Evolutionary conservation across 2,797 vertebrate genomes (phyloP).

Genomic region (Macropodus opercularis): DNA sequence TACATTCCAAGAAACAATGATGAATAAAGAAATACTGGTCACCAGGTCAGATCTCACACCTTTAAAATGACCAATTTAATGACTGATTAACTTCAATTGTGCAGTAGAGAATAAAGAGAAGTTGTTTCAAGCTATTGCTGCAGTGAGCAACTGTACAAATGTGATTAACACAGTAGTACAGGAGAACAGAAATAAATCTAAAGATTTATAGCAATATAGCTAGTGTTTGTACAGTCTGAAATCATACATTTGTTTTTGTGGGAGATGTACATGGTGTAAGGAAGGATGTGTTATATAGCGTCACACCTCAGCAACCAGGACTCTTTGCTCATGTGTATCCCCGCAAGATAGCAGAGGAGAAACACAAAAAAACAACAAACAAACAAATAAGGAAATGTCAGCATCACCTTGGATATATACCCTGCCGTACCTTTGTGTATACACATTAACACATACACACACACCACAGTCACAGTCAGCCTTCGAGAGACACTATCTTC

Average conservation of each 20-base stretch:
- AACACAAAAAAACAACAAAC: conserved; percentile 41
- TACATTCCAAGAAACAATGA: too few species aligned
- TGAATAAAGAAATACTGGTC: too few species aligned
- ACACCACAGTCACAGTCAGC: conserved; percentile 22
- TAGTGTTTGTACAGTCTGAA: conserved; percentile 3
- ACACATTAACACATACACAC: conserved; percentile 29
- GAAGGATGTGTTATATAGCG: conserved; percentile 44
- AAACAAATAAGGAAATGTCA: conserved; percentile 75
- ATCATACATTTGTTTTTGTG: conserved; percentile 30
- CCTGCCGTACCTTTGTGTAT: conserved; percentile 40
- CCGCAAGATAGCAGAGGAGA: conserved; percentile 68
- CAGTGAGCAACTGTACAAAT: background rate
- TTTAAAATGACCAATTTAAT: too few species aligned
- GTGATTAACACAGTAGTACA: too few species aligned
- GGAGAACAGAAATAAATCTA: too few species aligned
- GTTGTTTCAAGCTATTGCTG: too few species aligned
- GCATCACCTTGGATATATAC: conserved; percentile 58
- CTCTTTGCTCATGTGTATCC: conserved; percentile 61
- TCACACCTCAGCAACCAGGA: conserved; percentile 65
- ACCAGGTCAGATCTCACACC: too few species aligned
- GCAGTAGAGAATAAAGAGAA: too few species aligned
- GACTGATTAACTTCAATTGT: too few species aligned
- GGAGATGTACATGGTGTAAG: conserved; percentile 39
- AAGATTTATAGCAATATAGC: background rate
- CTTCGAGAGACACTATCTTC: conserved; percentile 69